A percentile compares a stretch with the other conserved stretches of the same genome.
Evolutionary conservation across 2,797 vertebrate genomes (phyloP).

Genomic region (Pelochelys cantorii): DNA sequence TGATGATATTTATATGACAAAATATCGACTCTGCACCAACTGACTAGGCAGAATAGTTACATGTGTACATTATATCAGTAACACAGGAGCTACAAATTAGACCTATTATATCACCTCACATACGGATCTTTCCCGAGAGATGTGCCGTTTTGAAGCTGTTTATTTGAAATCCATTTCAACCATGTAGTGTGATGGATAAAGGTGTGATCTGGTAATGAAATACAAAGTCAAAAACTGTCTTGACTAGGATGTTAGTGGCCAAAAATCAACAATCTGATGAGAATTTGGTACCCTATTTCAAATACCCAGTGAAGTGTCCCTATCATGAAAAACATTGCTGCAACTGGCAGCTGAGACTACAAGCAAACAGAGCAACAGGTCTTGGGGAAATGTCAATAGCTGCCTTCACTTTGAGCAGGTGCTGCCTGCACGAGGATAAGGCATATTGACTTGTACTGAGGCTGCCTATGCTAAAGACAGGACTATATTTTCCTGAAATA

Average conservation of each 20-base stretch:
- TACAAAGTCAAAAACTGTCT: fast-evolving
- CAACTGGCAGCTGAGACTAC: fast-evolving
- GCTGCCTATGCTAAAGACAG: fast-evolving
- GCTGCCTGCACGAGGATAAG: fast-evolving
- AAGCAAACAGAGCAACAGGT: fast-evolving
- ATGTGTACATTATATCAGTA: background rate
- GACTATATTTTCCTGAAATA: background rate
- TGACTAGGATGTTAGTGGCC: background rate
- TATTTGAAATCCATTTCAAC: background rate
- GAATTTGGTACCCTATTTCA: fast-evolving
- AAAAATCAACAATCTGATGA: background rate
- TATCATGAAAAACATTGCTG: background rate
- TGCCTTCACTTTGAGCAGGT: background rate
- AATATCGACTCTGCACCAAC: background rate
- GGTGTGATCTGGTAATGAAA: fast-evolving
- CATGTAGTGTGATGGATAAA: background rate
- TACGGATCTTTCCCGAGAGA: background rate
- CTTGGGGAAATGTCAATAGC: fast-evolving
- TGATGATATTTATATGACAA: background rate
- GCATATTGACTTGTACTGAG: background rate
- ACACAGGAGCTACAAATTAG: background rate
- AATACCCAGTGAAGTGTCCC: background rate
- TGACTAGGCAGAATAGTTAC: background rate
- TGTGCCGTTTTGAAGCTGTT: background rate
- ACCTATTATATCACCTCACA: background rate